Conservation (phyloP, 2,888 invertebrate species). For the Trichogramma evanescens region DNA sequence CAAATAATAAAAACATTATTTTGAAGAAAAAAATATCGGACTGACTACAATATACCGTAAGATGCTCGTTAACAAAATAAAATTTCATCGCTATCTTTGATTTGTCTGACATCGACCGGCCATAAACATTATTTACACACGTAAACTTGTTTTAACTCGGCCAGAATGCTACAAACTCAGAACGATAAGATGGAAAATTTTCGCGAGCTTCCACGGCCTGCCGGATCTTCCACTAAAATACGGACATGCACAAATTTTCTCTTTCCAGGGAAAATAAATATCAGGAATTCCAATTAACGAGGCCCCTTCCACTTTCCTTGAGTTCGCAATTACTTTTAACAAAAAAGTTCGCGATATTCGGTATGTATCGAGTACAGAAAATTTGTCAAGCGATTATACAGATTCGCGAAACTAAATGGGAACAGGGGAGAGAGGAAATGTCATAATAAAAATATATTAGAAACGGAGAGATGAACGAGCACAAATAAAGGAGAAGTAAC, state of each 20-base stretch:
- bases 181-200: not conserved
- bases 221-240: constrained; percentile 5
- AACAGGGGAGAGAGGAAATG: constrained; percentile 1
- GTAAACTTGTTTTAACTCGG: no score
- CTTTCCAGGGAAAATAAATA: no score
- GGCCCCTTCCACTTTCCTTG: no score
- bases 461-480: no score
- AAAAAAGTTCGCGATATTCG: constrained; percentile 21
- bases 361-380: constrained; percentile 38
- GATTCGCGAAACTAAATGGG: constrained; percentile 24
- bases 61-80: not conserved
- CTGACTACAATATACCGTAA: constrained; percentile 24
- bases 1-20: constrained; percentile 7
- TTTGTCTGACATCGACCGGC: not conserved
- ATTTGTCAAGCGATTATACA: constrained; percentile 20
- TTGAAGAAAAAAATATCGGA: constrained; percentile 31
- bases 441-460: no score
- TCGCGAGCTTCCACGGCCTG: not conserved
- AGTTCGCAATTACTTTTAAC: not conserved
- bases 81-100: not conserved
- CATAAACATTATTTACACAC: not conserved
- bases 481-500: no score
- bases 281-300: no score
- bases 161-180: not conserved
- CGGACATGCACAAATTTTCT: not conserved